Evolutionary conservation across 2,797 vertebrate genomes (phyloP), one percentile per base, ranked within the genome.

Genomic region (Lacerta agilis): DNA sequence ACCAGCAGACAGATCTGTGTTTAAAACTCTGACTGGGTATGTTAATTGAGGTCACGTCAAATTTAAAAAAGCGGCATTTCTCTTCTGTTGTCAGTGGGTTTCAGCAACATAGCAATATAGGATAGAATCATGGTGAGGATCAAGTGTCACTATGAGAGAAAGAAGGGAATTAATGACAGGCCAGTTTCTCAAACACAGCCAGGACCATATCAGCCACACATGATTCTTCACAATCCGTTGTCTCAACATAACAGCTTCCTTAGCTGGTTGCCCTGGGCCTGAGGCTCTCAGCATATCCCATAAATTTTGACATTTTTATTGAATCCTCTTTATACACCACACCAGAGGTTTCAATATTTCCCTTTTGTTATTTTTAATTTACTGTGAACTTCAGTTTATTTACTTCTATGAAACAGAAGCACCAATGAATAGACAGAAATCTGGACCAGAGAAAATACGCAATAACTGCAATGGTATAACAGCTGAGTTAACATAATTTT

Each of bases 11-110:
- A 82, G 33, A 75, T 58, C 33, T 33, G 1, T 33, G 33, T 76
- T 82, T 66, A n/a, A 69, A 81, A 15, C 25, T 75, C 78, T 75
- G n/a, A 66, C 87, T 82, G 58, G 33, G 55, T 83, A 17, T 0
- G 88, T 89, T 93, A 87, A 88, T 23, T 91, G 89, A 90, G 92
- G 87, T 1, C 72, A 18, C 55, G 82, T n/a, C 75, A 61, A 72
- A 29, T 27, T 87, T 45, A 90, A 83, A 88, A 88, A 75, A 92
- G 85, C 85, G 89, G 71, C 88, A 69, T 88, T 93, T 92, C 49
- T 92, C 86, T 86, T 80, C 27, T 72, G 38, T 7, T 2, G 23
- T 78, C 80, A 77, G 55, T 45, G 76, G 13, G 87, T 91, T 79
- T 90, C 88, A 91, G 87, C 66, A 91, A 89, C 58, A 38, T 78